Percentiles rank a stretch among this genome's conserved stretches.
Evolutionary conservation across 2,113 vertebrate species (phyloP).

Genomic region (Xyrauchen texanus): DNA sequence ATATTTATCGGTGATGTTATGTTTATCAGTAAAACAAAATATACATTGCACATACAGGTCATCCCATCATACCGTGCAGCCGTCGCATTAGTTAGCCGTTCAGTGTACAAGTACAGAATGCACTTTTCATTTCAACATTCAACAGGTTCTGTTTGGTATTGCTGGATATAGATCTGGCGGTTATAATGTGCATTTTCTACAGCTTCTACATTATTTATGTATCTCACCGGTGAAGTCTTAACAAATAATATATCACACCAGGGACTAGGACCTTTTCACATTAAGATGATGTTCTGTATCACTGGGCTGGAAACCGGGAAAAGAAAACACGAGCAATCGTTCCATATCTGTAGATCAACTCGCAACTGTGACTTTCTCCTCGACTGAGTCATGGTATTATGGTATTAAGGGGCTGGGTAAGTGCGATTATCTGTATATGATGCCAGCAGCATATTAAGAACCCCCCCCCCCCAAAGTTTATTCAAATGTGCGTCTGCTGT

Average conservation of each 20-base stretch:
- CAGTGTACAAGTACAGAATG: too few relatives aligned
- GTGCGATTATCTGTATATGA: constrained; percentile 18
- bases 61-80: too few relatives aligned
- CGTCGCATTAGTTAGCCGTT: too few relatives aligned
- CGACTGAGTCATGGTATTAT: constrained; percentile 59
- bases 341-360: constrained; percentile 47
- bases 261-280: constrained; percentile 53
- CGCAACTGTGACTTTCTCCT: constrained; percentile 50
- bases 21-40: too few relatives aligned
- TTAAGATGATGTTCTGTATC: constrained; percentile 56
- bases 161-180: not conserved
- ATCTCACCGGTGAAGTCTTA: constrained; percentile 46
- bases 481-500: constrained; percentile 10
- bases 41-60: too few relatives aligned
- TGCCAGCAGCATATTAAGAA: constrained; percentile 4
- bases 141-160: not conserved
- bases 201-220: constrained; percentile 48
- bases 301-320: constrained; percentile 47
- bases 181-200: constrained; percentile 28
- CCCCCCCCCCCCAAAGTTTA: not conserved
- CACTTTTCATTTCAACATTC: too few relatives aligned
- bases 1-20: too few relatives aligned
- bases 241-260: constrained; percentile 52
- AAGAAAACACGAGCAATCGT: constrained; percentile 18
- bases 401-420: constrained; percentile 51